Base-by-base conservation (phyloP, 2,888 invertebrate genomes). In the Rosalia funebris region DNA sequence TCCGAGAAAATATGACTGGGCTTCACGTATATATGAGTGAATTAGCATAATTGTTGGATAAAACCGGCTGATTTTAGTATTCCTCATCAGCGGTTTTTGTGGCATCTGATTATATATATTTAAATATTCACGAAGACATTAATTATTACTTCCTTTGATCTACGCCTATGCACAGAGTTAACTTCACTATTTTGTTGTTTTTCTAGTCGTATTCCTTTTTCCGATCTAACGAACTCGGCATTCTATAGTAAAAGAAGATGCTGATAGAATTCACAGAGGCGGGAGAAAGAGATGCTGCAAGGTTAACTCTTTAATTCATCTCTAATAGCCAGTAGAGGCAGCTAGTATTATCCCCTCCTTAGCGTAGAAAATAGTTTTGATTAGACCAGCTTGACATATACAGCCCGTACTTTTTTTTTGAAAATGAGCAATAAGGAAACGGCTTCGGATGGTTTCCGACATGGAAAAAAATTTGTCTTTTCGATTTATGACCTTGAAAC, bases 211-310 rank as follows among this genome's bases (percentile, higher is more conserved):
- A 37, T 25, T 52, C 17, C 52, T 52, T 52, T 50, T 52, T 52
- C 52, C 52, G 16, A 52, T 31, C 41, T 52, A 52, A 52, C 52
- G 52, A 52, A 52, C 52, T 52, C 42, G 11, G 52, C 52, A 52
- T 52, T 52, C 52, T 52, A 41, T 52, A 31, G 14, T 52, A 39
- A 37, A 50, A 11, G 45, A 42, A 36, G 52, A 52, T 16, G 39
- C 16, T 20, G 16, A 31, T 15, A 31, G 41, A 5, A 4, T 20
- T n/a, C 5, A n/a, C 12, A 4, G 15, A 7, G 31, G 16, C 17
- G 11, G 16, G 19, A 41, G 52, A 52, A 10, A 42, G 52, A 52
- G 52, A 52, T 52, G 52, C 52, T 52, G 41, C 14, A 52, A 52
- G 31, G 31, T 32, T n/a, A 46, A 46, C 25, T 52, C 42, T 52